phyloP scores from a whole-genome alignment of 2,113 vertebrate genomes.

The Paramormyrops kingsleyae region DNA sequence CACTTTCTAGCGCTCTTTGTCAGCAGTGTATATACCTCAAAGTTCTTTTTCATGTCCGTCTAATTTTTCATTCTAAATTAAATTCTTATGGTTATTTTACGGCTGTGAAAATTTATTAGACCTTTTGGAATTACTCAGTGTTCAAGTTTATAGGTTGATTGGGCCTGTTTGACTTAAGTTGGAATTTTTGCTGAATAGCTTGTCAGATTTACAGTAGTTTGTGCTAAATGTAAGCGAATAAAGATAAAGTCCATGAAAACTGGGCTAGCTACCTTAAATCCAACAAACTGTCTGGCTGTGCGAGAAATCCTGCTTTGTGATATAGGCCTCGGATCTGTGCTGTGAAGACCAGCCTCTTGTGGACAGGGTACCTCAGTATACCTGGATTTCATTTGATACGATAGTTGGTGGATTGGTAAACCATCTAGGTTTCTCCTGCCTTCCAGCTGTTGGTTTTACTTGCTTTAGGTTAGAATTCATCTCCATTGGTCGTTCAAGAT shows the following conservation, averaged over 20 bases:
- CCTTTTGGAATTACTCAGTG: neutral
- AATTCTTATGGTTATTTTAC: neutral
- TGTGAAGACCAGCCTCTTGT: neutral
- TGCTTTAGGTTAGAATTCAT: neutral
- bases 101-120: neutral
- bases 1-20: neutral
- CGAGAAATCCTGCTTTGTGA: neutral
- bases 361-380: neutral
- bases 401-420: neutral
- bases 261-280: neutral
- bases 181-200: neutral
- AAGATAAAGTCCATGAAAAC: neutral
- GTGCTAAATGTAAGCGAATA: neutral
- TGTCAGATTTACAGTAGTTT: neutral
- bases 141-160: neutral
- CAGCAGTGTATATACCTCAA: neutral
- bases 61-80: neutral
- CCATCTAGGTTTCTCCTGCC: neutral
- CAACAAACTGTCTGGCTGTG: neutral
- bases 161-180: neutral
- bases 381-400: neutral
- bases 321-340: neutral
- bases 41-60: neutral
- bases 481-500: neutral
- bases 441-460: no score